Base-by-base conservation (phyloP, 92 coral and sea anemone genomes). In the Heliopora coerulea region DNA sequence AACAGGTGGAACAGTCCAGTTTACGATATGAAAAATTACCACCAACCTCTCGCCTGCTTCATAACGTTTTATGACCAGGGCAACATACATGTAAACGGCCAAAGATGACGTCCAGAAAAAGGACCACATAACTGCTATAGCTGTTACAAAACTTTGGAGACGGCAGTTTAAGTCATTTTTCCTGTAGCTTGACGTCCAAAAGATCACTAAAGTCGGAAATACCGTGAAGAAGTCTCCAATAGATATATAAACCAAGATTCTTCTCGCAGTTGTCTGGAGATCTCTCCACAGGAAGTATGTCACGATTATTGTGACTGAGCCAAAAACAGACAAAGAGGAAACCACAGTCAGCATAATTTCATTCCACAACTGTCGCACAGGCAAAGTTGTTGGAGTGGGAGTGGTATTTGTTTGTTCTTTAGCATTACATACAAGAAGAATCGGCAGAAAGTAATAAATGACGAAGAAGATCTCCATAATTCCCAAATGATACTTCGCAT, bases 81-180 rank as follows among this genome's bases (percentile, higher is more conserved):
- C 78, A 30, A 80, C 30, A 80, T 85, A 87, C 72, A 92, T 37
- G 24, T 68, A 89, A 25, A 81, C 60, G 18, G 96, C 92, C 46
- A 93, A 79, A 39, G 84, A 93, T 0, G 91, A 78, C 12, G 97
- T 89, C 97, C 97, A 93, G 49, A 89, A 89, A 59, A 93, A 93
- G 5, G 96, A 93, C 87, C 96, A 89, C 73, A 93, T 66, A 21
- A 80, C 78, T 12, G 98, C 87, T 12, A 81, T 70, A 19, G 98
- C 82, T 18, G 96, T 83, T 8, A 93, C 64, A 52, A 89, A 89
- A 65, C 98, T 93, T 54, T 93, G 98, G 11, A 74, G 72, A 37
- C 27, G 13, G 56, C 98, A 93, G 8, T 74, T 18, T 0, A 23
- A 12, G 34, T 19, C 34, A 32, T 19, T 48, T 0, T 32, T 0